A percentile compares a stretch with the other conserved stretches of the same genome.
These are phyloP conservation scores for Phoeniculus purpureus DNA, from an alignment of 2,797 vertebrate genomes.

Conservation along the genomic window DNA sequence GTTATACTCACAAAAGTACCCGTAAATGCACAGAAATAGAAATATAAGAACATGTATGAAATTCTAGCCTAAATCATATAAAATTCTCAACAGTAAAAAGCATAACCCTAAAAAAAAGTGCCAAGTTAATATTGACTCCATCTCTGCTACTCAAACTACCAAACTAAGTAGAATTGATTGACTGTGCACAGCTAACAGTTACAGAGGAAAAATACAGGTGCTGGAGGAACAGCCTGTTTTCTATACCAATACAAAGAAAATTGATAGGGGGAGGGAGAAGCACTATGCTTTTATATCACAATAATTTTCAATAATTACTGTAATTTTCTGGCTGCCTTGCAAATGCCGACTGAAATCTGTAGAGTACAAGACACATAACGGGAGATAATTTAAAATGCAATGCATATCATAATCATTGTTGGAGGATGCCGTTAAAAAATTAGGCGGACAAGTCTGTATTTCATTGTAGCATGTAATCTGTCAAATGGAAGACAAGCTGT, in stretches of 20 bases:
- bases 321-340: constrained; percentile 64
- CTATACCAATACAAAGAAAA: constrained; percentile 53
- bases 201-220: not conserved
- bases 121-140: not conserved
- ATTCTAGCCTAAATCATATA: not conserved
- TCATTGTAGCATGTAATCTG: not conserved
- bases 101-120: not conserved
- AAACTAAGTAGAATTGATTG: not conserved
- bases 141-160: not conserved
- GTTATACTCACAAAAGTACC: not conserved
- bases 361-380: constrained; percentile 45
- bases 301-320: constrained; percentile 72
- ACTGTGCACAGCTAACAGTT: not conserved
- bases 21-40: not conserved
- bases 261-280: constrained; percentile 32
- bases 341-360: constrained; percentile 47
- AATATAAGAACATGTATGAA: not conserved
- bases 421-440: constrained; percentile 28
- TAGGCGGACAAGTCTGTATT: constrained; percentile 22
- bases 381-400: constrained; percentile 49
- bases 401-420: constrained; percentile 47
- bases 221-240: constrained; percentile 50
- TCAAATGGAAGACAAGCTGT: constrained; percentile 33
- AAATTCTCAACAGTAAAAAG: not conserved
- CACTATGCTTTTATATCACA: constrained; percentile 58